phyloP scores from a whole-genome alignment of 2,888 invertebrate species.

The Mylabris sibirica region DNA sequence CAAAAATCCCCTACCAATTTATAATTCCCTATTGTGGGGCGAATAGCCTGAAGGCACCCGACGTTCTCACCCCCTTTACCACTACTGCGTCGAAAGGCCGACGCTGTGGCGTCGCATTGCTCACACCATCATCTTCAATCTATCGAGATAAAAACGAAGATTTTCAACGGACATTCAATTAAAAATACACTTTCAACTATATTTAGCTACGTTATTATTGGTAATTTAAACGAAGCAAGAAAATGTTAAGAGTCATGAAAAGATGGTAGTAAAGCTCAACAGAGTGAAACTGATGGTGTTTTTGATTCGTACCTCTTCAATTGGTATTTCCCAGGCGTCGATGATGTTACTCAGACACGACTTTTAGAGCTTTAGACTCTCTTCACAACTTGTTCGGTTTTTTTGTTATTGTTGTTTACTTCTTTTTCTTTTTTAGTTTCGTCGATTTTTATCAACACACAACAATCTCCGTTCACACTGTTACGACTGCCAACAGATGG shows the following conservation, averaged over 20 bases:
- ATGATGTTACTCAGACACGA: neutral
- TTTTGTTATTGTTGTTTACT: neutral
- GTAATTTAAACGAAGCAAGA: neutral
- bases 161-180: constrained; percentile 4
- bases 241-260: neutral
- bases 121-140: constrained; percentile 3
- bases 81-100: constrained; percentile 34
- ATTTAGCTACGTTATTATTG: neutral
- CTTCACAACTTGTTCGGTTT: neutral
- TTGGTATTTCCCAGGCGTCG: constrained; percentile 4
- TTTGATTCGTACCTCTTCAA: constrained; percentile 7
- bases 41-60: constrained; percentile 31
- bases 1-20: constrained; percentile 60
- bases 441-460: constrained; percentile 6
- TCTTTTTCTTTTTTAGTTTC: neutral
- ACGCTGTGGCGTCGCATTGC: constrained; percentile 18
- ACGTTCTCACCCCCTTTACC: constrained; percentile 47
- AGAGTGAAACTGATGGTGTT: constrained; percentile 10
- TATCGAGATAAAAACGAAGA: neutral
- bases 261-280: constrained; percentile 6
- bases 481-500: neutral
- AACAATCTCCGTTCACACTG: constrained; percentile 3
- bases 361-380: neutral
- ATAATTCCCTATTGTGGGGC: constrained; percentile 57
- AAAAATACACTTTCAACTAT: neutral